Conservation (phyloP, 2,888 invertebrate genomes). For the Choreutis nemorana region DNA sequence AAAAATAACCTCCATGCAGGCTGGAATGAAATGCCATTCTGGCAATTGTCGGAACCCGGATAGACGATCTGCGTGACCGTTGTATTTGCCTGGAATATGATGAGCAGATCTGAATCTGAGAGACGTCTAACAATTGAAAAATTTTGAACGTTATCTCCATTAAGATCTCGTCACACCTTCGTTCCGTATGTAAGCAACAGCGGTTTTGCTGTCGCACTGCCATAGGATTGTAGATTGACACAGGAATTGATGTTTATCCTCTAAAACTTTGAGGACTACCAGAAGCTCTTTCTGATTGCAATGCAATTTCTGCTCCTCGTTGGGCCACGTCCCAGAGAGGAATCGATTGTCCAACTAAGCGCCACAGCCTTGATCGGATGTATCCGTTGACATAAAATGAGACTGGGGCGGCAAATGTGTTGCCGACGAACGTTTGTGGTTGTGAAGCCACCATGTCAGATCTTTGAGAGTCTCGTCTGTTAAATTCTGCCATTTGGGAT, state of each 20-base stretch:
- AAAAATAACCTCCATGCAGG: background rate
- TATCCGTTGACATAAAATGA: slow-evolving; percentile 9
- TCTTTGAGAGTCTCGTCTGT: no score
- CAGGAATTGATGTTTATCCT: background rate
- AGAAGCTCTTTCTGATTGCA: slow-evolving; percentile 13
- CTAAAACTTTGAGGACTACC: slow-evolving; percentile 6
- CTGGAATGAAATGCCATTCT: slow-evolving; percentile 3
- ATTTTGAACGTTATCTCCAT: slow-evolving; percentile 8
- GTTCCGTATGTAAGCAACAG: slow-evolving; percentile 10
- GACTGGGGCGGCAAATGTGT: slow-evolving; percentile 7
- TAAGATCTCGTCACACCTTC: slow-evolving; percentile 13
- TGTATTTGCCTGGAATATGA: slow-evolving; percentile 18
- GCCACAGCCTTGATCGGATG: slow-evolving; percentile 11
- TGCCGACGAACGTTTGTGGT: slow-evolving; percentile 1
- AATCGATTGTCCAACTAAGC: slow-evolving; percentile 10
- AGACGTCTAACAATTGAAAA: slow-evolving; percentile 7
- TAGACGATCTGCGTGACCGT: slow-evolving; percentile 17
- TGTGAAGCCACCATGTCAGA: slow-evolving; percentile 9
- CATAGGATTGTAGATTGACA: background rate
- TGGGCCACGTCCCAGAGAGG: slow-evolving; percentile 7
- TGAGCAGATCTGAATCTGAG: slow-evolving; percentile 8
- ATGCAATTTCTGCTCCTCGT: slow-evolving; percentile 8
- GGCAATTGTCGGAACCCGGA: slow-evolving; percentile 7
- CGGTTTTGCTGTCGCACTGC: slow-evolving; percentile 12
- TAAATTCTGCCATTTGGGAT: background rate